A percentile compares a stretch with the other conserved stretches of the same genome.
These are phyloP conservation scores for Callitettix versicolor DNA, from an alignment of 1,140 invertebrate genomes.

Conservation along the genomic window DNA sequence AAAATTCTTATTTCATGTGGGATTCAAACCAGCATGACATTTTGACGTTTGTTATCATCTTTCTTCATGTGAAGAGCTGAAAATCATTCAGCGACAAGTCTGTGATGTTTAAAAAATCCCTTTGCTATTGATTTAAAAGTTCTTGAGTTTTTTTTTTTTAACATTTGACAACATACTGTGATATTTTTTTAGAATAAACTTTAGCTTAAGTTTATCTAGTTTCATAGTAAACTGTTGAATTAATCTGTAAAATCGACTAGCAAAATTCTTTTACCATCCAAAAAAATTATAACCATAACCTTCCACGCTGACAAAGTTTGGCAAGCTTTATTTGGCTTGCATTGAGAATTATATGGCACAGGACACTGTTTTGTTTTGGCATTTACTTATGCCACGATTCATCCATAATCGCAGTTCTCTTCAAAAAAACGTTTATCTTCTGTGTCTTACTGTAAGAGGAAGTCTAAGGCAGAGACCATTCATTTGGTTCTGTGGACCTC, in stretches of 20 bases:
- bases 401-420: slow-evolving; percentile 3
- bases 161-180: too few relatives aligned
- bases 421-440: slow-evolving; percentile 19
- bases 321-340: slow-evolving; percentile 38
- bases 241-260: neutral
- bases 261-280: neutral
- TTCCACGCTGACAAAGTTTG: slow-evolving; percentile 34
- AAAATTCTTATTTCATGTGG: too few relatives aligned
- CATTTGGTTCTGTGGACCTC: neutral
- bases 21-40: too few relatives aligned
- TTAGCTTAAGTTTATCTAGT: too few relatives aligned
- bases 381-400: slow-evolving; percentile 18
- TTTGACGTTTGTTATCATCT: too few relatives aligned
- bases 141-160: too few relatives aligned
- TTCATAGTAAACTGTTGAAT: too few relatives aligned
- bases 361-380: neutral
- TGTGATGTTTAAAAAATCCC: too few relatives aligned
- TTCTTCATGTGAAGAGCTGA: too few relatives aligned
- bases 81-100: too few relatives aligned
- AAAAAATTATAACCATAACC: neutral
- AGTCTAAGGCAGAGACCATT: neutral
- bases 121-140: too few relatives aligned
- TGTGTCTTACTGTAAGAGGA: neutral
- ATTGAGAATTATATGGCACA: slow-evolving; percentile 32
- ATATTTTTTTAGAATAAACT: too few relatives aligned